Percentiles rank a stretch among this genome's conserved stretches.
Conservation (phyloP, 2,888 invertebrate species). For the Axea sp. region DNA sequence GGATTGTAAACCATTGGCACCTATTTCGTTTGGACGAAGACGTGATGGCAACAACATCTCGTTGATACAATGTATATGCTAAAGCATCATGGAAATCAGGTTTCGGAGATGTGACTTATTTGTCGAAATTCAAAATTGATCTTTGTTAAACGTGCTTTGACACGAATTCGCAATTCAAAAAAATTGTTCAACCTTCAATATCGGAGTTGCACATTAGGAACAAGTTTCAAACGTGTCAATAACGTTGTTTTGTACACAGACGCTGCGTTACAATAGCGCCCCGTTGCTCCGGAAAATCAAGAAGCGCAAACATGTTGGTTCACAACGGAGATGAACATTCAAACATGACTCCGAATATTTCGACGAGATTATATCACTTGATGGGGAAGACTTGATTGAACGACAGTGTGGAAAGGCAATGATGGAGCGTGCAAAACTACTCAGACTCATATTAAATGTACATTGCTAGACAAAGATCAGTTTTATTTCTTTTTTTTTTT, state of each 20-base stretch:
- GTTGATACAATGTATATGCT: background rate
- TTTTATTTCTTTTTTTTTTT: slow-evolving; percentile 5
- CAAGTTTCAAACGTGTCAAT: slow-evolving; percentile 72
- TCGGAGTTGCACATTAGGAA: slow-evolving; percentile 1
- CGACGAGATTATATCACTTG: slow-evolving; percentile 68
- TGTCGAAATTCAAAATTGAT: slow-evolving; percentile 49
- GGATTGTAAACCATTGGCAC: slow-evolving; percentile 4
- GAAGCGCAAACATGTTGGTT: slow-evolving; percentile 69
- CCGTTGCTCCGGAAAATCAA: slow-evolving; percentile 65
- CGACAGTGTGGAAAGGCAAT: slow-evolving; percentile 20
- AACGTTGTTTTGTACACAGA: slow-evolving; percentile 77
- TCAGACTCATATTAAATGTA: slow-evolving; percentile 2
- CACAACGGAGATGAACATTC: slow-evolving; percentile 33
- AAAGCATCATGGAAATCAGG: slow-evolving; percentile 1
- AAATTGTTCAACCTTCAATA: slow-evolving; percentile 24
- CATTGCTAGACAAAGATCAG: slow-evolving; percentile 1
- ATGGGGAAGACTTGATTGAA: slow-evolving; percentile 8
- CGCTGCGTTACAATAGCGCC: slow-evolving; percentile 70
- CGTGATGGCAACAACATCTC: background rate
- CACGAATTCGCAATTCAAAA: slow-evolving; percentile 39
- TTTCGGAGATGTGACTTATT: slow-evolving; percentile 21
- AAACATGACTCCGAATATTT: slow-evolving; percentile 71
- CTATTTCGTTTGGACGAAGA: background rate
- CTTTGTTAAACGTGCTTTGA: slow-evolving; percentile 26
- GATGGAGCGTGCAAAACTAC: background rate